Base-by-base conservation (phyloP, 1,140 invertebrate species). In the Sarcophaga peregrina region DNA sequence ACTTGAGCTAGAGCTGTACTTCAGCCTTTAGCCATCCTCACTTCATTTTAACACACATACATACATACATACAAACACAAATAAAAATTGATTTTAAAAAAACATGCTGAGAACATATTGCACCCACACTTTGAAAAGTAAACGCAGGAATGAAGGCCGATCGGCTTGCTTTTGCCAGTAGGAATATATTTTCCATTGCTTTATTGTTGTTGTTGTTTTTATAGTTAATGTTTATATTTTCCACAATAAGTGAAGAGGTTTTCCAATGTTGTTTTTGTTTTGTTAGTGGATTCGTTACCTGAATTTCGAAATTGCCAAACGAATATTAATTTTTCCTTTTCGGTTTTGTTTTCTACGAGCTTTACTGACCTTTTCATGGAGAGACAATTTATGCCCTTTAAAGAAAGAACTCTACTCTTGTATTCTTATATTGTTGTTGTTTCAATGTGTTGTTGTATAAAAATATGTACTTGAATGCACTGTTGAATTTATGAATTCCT, bases 141-240 rank as follows among this genome's bases (percentile, higher is more conserved):
- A 50, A 78, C 6, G 75, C 7, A 50, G 50, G 17, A 20, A 17
- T 11, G 15, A 52, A 50, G 75, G 8, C 17, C 17, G 62, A 50
- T 17, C 25, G 75, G 8, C 17, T 20, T n/a, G 50, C 47, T 52
- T 78, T 78, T 78, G 50, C 75, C 75, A 78, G 75, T 78, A 78
- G 75, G 75, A 78, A 78, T n/a, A 50, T n/a, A 50, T 52, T 76
- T 48, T 72, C 13, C 20, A 62, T 62, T 13, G 25, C 25, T 2
- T 37, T 37, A 37, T 37, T 2, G 25, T 1, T 37, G 25, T 37
- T 37, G 25, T 37, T 68, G 62, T n/a, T n/a, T n/a, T n/a, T n/a
- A n/a, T n/a, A n/a, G n/a, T n/a, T n/a, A n/a, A n/a, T n/a, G n/a
- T 68, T 20, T 68, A 37, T 37, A 37, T 37, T 37, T 37, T 37